Conservation (phyloP, 2,888 invertebrate genomes). For the Catocala fraxini region DNA sequence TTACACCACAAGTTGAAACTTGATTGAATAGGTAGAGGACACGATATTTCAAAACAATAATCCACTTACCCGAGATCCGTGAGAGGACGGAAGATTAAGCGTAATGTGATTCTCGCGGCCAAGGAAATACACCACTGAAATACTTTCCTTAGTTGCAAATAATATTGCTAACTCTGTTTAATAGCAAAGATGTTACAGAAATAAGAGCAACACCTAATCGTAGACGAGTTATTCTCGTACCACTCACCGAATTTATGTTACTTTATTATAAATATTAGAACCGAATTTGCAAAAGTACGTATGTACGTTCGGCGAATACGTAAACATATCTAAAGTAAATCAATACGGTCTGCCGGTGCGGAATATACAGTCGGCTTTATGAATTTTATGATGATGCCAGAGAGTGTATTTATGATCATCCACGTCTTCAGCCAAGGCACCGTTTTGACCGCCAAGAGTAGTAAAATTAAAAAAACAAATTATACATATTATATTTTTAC, state of each 20-base stretch:
- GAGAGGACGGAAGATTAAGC: slow-evolving; percentile 45
- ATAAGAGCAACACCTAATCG: slow-evolving; percentile 54
- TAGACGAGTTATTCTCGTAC: slow-evolving; percentile 60
- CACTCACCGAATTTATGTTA: slow-evolving; percentile 62
- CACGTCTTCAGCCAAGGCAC: slow-evolving; percentile 40
- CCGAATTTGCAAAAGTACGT: slow-evolving; percentile 67
- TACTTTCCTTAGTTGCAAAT: slow-evolving; percentile 47
- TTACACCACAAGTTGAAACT: background rate
- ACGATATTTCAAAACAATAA: slow-evolving; percentile 38
- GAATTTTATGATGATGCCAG: slow-evolving; percentile 80
- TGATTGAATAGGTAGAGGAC: slow-evolving; percentile 4
- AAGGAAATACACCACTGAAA: slow-evolving; percentile 44
- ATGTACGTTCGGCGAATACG: slow-evolving; percentile 73
- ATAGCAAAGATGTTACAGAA: slow-evolving; percentile 46
- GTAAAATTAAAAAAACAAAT: background rate
- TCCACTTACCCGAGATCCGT: slow-evolving; percentile 58
- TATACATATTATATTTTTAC: background rate
- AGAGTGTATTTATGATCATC: slow-evolving; percentile 62
- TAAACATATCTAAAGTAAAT: slow-evolving; percentile 81
- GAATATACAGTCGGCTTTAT: slow-evolving; percentile 69
- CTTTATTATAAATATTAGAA: slow-evolving; percentile 69
- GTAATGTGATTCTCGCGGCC: slow-evolving; percentile 53
- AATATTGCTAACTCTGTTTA: slow-evolving; percentile 43
- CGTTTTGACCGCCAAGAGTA: slow-evolving; percentile 7
- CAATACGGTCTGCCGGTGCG: slow-evolving; percentile 65